Evolutionary conservation across 2,888 invertebrate genomes (phyloP).

Genomic region (Dorcus hopei): DNA sequence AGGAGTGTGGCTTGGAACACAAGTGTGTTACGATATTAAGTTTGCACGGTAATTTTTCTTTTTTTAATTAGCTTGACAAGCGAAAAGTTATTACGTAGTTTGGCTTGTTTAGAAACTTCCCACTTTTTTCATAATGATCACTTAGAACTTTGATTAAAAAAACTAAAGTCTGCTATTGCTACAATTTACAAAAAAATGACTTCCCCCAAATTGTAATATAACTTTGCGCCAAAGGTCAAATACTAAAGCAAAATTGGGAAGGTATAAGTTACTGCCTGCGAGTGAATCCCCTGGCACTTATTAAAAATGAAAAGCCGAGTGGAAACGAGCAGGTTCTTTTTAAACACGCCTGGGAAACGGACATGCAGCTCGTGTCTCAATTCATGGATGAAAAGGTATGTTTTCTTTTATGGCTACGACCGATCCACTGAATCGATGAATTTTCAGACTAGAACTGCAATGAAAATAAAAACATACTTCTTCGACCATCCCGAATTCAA

Average conservation of each 20-base stretch:
- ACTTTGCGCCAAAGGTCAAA: conserved; percentile 46
- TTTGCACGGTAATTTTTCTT: conserved; percentile 48
- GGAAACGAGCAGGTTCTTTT: conserved; percentile 46
- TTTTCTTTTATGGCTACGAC: neutral
- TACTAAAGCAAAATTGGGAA: conserved; percentile 62
- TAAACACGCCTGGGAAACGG: conserved; percentile 55
- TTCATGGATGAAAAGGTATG: conserved; percentile 62
- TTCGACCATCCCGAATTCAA: conserved; percentile 58
- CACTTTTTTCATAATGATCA: no score
- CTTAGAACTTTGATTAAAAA: no score
- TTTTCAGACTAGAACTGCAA: conserved; percentile 49
- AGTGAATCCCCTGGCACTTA: conserved; percentile 54
- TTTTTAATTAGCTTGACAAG: no score
- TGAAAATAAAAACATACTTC: conserved; percentile 57
- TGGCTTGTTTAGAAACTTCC: no score
- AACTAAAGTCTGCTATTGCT: no score
- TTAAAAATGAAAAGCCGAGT: conserved; percentile 30
- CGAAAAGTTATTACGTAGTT: no score
- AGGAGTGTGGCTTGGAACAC: conserved; percentile 54
- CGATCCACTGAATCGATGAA: no score
- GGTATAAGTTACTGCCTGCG: conserved; percentile 56
- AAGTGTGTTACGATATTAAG: conserved; percentile 56
- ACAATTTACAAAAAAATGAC: no score
- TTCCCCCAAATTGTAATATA: no score
- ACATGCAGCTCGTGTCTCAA: conserved; percentile 60